Conservation (phyloP, 2,888 invertebrate species). For the Dryobota labecula region DNA sequence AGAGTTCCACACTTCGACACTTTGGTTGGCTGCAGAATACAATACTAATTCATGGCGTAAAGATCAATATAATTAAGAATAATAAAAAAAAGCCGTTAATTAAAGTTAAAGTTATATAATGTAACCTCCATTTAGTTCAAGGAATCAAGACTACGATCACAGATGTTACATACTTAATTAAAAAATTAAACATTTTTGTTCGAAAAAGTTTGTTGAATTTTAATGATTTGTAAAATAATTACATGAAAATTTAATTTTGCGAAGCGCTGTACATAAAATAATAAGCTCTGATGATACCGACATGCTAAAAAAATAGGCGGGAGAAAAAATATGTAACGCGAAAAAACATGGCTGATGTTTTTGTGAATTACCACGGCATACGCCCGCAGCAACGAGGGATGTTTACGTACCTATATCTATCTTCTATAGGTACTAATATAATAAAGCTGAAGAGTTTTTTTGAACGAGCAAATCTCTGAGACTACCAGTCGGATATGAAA, state of each 20-base stretch:
- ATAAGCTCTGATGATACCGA: constrained; percentile 49
- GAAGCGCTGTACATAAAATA: constrained; percentile 54
- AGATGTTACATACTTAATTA: constrained; percentile 38
- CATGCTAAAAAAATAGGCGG: constrained; percentile 32
- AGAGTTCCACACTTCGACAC: too few species aligned
- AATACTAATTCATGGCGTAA: not conserved
- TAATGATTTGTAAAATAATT: constrained; percentile 54
- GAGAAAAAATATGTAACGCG: constrained; percentile 35
- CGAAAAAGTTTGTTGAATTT: constrained; percentile 42
- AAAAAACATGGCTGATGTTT: constrained; percentile 55
- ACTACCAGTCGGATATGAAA: too few species aligned
- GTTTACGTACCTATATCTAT: constrained; percentile 17
- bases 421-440: not conserved
- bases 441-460: not conserved
- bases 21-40: too few species aligned
- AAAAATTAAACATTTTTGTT: constrained; percentile 35
- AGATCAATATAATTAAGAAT: not conserved
- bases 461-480: not conserved
- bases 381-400: constrained; percentile 44
- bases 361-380: constrained; percentile 52
- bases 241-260: constrained; percentile 53
- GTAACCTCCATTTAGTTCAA: constrained; percentile 33
- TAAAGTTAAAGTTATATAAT: constrained; percentile 8
- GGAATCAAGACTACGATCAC: constrained; percentile 18
- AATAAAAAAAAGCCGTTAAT: constrained; percentile 1